Evolutionary conservation across 1,140 invertebrate species (phyloP), one percentile per base, ranked within the genome.

Genomic region (Aricia agestis): DNA sequence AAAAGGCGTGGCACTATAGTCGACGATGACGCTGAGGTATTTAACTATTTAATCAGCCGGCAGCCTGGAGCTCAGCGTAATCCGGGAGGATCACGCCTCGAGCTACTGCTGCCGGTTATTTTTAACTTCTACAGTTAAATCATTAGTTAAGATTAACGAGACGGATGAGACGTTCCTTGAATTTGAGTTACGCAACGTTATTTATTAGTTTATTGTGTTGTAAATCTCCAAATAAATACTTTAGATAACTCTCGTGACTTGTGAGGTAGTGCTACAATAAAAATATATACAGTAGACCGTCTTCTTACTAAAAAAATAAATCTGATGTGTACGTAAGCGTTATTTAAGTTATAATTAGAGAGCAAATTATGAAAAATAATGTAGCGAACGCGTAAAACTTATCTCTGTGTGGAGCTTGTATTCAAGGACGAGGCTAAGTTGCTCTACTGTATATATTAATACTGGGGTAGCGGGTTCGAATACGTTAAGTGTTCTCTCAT

Each of bases 121-220:
- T 76, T 70, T 68, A 72, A 68, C 67, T 66, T 66, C 69, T 59
- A 70, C 69, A 67, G 65, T 67, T 66, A 72, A 58, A 68, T 68
- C 70, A 71, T 74, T 74, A 76, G 72, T 72, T 72, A 68, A 63
- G 59, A 63, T 63, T 63, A 63, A 63, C 59, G 19, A 63, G 59
- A 63, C 59, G 59, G 59, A 63, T 63, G 59, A 63, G 18, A 59
- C 58, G 58, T 19, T 63, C 59, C 58, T 59, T 25, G 18, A 63
- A 11, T 17, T 63, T 63, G 59, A 25, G 19, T 25, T 63, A 52
- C 45, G 45, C 59, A 19, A 25, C 18, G 59, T 63, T 63, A 63
- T 63, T 63, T 63, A 63, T 63, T 63, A 63, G 59, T 63, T 25
- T 18, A 19, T 63, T 19, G 18, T 63, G 18, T 59, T 17, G 18